Evolutionary conservation across 2,113 vertebrate species (phyloP).

Genomic region (Gyps fulvus): DNA sequence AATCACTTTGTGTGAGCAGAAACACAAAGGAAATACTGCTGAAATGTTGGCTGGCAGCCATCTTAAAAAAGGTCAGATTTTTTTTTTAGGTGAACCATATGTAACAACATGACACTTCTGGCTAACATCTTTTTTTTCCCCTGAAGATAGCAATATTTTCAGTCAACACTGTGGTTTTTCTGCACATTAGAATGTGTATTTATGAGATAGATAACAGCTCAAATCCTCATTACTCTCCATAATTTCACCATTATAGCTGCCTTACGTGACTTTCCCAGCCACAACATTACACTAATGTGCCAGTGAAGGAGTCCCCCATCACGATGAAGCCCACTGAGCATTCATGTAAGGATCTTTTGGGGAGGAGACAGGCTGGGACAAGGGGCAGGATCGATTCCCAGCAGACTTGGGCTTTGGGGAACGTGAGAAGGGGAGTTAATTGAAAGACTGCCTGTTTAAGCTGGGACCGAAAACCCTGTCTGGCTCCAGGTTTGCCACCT

Average conservation of each 20-base stretch:
- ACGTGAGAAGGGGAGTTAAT: neutral
- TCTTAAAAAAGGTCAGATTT: neutral
- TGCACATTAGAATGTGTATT: neutral
- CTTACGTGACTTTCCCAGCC: neutral
- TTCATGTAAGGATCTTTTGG: neutral
- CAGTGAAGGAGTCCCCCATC: neutral
- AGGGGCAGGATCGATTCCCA: neutral
- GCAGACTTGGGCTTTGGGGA: neutral
- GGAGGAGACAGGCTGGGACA: neutral
- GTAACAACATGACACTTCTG: neutral
- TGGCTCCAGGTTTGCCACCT: neutral
- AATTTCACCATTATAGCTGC: neutral
- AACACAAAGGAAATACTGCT: slow-evolving; percentile 28
- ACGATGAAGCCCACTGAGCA: accelerated
- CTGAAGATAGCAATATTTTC: neutral
- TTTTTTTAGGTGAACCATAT: neutral
- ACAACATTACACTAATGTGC: neutral
- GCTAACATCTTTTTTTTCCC: neutral
- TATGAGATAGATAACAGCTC: neutral
- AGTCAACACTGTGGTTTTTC: neutral
- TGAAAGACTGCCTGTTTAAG: neutral
- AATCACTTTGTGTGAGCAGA: slow-evolving; percentile 1
- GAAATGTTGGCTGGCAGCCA: slow-evolving; percentile 41
- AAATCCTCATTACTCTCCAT: slow-evolving; percentile 20
- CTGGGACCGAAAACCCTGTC: neutral